Conservation (phyloP, 2,888 invertebrate species). For the Psylliodes chrysocephalus region DNA sequence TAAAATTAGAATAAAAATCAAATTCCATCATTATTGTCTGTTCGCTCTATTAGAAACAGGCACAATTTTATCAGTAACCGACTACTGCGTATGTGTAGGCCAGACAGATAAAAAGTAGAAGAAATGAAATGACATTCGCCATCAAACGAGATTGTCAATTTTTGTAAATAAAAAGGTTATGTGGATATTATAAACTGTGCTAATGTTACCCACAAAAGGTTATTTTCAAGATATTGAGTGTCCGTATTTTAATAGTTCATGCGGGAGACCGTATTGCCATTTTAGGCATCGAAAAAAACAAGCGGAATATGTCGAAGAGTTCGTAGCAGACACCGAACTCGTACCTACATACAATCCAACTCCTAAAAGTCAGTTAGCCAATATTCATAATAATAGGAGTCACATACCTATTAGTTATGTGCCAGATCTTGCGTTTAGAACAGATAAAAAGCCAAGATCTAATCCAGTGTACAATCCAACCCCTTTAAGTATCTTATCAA, state of each 20-base stretch:
- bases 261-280: slow-evolving; percentile 92
- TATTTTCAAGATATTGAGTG: slow-evolving; percentile 88
- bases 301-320: slow-evolving; percentile 66
- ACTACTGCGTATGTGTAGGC: too few relatives aligned
- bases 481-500: slow-evolving; percentile 60
- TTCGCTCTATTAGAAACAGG: too few relatives aligned
- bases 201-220: slow-evolving; percentile 90
- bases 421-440: slow-evolving; percentile 66
- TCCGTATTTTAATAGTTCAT: slow-evolving; percentile 84
- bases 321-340: slow-evolving; percentile 63
- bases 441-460: slow-evolving; percentile 61
- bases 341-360: slow-evolving; percentile 63
- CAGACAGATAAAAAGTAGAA: too few relatives aligned
- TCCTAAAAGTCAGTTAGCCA: slow-evolving; percentile 65
- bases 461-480: slow-evolving; percentile 62
- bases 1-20: too few relatives aligned
- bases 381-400: slow-evolving; percentile 58
- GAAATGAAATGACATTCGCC: too few relatives aligned
- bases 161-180: slow-evolving; percentile 29
- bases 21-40: too few relatives aligned
- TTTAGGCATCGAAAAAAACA: slow-evolving; percentile 83
- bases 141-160: slow-evolving; percentile 12
- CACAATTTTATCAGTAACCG: too few relatives aligned
- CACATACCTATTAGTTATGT: slow-evolving; percentile 67
- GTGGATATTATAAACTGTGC: slow-evolving; percentile 6